phyloP scores from a whole-genome alignment of 2,888 invertebrate species.

The Balanococcus diminutus region DNA sequence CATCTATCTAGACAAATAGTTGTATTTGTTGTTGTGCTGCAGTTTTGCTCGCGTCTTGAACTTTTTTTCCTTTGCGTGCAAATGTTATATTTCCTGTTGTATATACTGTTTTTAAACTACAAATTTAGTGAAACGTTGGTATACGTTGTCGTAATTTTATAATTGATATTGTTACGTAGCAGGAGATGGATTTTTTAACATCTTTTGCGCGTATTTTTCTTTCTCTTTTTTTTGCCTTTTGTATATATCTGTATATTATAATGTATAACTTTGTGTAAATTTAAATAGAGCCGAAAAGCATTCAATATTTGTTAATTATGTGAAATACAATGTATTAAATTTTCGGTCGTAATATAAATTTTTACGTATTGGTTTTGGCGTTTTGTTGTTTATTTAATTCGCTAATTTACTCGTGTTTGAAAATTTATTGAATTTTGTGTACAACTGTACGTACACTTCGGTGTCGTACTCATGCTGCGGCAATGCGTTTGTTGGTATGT shows the following conservation, averaged over 20 bases:
- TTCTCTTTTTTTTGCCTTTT: neutral
- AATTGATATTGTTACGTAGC: neutral
- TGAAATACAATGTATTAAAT: conserved; percentile 51
- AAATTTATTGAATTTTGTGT: too few species aligned
- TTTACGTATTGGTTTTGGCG: conserved; percentile 26
- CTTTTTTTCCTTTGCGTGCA: conserved; percentile 1
- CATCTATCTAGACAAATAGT: neutral
- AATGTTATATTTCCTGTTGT: conserved; percentile 8
- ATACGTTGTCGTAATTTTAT: conserved; percentile 19
- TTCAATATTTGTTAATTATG: conserved; percentile 51
- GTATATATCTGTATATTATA: conserved; percentile 52
- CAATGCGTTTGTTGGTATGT: too few species aligned
- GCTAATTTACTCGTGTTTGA: too few species aligned
- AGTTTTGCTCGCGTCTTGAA: neutral
- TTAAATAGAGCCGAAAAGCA: conserved; percentile 48
- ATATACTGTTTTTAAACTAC: conserved; percentile 1
- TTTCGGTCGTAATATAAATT: conserved; percentile 53
- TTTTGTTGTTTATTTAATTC: conserved; percentile 14
- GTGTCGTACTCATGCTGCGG: too few species aligned
- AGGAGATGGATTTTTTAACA: neutral
- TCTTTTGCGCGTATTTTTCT: conserved; percentile 39
- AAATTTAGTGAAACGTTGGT: neutral
- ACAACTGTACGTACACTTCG: too few species aligned
- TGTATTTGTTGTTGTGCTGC: neutral
- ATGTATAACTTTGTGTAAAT: conserved; percentile 52